Conservation (phyloP, 2,888 invertebrate species). For the Tenthredo distinguenda region DNA sequence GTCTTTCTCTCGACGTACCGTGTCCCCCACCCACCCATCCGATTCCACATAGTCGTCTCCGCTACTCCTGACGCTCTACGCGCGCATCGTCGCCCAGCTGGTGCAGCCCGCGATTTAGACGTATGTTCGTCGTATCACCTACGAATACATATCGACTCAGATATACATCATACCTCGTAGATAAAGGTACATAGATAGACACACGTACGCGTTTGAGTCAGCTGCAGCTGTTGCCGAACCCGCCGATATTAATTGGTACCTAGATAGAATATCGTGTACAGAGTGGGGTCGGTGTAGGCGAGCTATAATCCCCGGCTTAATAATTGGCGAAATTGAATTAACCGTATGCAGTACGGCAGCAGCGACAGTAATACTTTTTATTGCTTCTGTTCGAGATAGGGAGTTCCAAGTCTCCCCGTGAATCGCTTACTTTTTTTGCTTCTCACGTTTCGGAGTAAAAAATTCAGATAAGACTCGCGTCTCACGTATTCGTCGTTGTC, state of each 20-base stretch:
- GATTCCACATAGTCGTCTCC: background rate
- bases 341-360: background rate
- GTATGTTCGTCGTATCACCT: background rate
- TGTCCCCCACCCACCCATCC: slow-evolving; percentile 1
- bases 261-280: background rate
- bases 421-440: background rate
- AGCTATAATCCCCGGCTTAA: background rate
- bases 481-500: background rate
- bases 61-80: slow-evolving; percentile 15
- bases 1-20: slow-evolving; percentile 30
- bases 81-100: background rate
- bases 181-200: no score
- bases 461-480: background rate
- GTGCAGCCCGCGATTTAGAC: background rate
- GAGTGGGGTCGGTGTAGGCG: background rate
- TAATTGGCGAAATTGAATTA: slow-evolving; percentile 13
- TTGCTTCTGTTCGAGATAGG: background rate
- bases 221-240: background rate
- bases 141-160: background rate
- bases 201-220: slow-evolving; percentile 4
- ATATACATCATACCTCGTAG: background rate
- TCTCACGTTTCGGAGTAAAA: background rate
- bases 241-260: background rate
- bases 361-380: background rate
- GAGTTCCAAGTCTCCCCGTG: background rate